Percentiles rank a stretch among this genome's conserved stretches.
Conservation (phyloP, 2,888 invertebrate genomes). For the Agonum fuliginosum region DNA sequence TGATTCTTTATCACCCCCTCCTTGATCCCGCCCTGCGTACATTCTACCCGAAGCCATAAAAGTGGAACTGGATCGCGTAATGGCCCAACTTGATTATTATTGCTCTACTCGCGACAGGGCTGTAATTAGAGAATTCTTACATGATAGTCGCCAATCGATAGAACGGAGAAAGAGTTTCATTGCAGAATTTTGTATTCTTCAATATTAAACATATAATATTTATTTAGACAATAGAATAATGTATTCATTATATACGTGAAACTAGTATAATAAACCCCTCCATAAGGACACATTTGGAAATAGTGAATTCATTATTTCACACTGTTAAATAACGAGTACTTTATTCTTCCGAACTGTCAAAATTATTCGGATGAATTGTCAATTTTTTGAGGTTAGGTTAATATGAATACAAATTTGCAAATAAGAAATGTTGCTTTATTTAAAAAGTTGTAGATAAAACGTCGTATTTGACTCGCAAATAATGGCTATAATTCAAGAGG, state of each 20-base stretch:
- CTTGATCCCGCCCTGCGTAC: constrained; percentile 2
- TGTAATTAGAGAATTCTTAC: constrained; percentile 35
- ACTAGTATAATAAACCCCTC: too few relatives aligned
- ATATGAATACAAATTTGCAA: too few relatives aligned
- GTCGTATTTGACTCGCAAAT: too few relatives aligned
- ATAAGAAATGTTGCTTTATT: too few relatives aligned
- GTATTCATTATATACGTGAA: too few relatives aligned
- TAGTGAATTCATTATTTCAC: too few relatives aligned
- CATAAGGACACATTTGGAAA: not conserved
- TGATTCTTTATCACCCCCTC: constrained; percentile 11
- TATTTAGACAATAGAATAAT: not conserved
- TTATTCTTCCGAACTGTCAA: too few relatives aligned
- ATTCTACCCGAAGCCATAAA: constrained; percentile 23
- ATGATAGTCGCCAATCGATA: constrained; percentile 11
- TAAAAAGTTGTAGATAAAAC: too few relatives aligned
- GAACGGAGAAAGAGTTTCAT: not conserved
- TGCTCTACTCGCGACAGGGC: constrained; percentile 29
- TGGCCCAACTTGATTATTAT: constrained; percentile 36
- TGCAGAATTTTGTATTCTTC: not conserved
- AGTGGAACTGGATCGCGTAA: constrained; percentile 38
- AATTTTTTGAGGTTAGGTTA: too few relatives aligned
- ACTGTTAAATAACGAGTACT: too few relatives aligned
- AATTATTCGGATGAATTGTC: too few relatives aligned
- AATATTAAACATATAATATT: not conserved
- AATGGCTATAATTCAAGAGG: too few relatives aligned